These are phyloP conservation scores for Danio rerio DNA, from an alignment of 2,113 vertebrate species.

Conservation along the genomic window DNA sequence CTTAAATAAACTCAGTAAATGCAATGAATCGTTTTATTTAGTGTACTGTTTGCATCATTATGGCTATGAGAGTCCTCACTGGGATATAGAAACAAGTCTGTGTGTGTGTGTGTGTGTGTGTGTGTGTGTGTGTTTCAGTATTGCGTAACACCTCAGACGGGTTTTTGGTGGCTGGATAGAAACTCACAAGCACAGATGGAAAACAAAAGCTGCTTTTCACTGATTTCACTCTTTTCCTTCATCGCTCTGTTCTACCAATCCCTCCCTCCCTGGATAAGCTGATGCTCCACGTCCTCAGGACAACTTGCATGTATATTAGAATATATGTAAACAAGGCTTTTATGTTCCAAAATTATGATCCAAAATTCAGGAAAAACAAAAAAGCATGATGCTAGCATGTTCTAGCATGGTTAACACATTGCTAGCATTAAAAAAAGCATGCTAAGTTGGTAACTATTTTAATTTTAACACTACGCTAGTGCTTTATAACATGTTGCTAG, in stretches of 20 bases:
- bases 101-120: constrained; percentile 27
- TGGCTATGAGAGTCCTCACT: too few species aligned
- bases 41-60: too few species aligned
- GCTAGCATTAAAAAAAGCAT: too few species aligned
- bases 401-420: too few species aligned
- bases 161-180: constrained; percentile 65
- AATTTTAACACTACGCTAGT: too few species aligned
- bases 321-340: not conserved
- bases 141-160: constrained; percentile 63
- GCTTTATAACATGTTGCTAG: too few species aligned
- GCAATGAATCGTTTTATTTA: too few species aligned
- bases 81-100: not conserved
- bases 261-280: constrained; percentile 18
- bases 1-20: too few species aligned
- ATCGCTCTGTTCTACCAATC: constrained; percentile 36
- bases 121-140: constrained; percentile 31
- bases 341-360: not conserved
- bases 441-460: too few species aligned
- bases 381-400: not conserved
- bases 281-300: not conserved
- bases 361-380: not conserved
- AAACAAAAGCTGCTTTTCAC: constrained; percentile 73
- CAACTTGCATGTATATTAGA: not conserved
- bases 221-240: constrained; percentile 24
- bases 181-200: constrained; percentile 56